Evolutionary conservation across 2,797 vertebrate species (phyloP), one percentile per base, ranked within the genome.

Genomic region (Xiphorhynchus erythropygius): DNA sequence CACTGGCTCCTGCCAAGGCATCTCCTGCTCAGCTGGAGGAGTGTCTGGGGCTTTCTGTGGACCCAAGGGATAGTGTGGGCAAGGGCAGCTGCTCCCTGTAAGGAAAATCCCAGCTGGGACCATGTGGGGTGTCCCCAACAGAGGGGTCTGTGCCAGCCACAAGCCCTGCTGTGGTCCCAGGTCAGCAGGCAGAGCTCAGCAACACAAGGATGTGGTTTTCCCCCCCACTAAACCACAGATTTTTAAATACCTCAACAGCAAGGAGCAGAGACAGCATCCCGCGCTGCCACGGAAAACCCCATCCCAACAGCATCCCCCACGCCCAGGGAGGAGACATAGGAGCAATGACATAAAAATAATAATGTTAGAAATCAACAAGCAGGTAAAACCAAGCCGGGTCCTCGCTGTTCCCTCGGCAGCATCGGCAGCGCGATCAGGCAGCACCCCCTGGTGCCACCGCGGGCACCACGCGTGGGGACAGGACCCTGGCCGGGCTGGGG

Each of bases 361-460:
- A 15, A 24, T 0, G 16, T 24, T 11, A 18, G 18, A 41, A 15
- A 35, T 6, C 33, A 37, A 28, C 18, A 0, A 22, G 8, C 32
- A 22, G 67, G 56, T 76, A 56, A 59, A 93, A 23, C 17, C 6
- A n/a, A 94, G 94, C 30, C 79, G 47, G 39, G 56, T 55, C 32
- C 32, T 2, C 5, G 16, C 79, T 17, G 28, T 71, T 70, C 25
- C 1, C 46, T 10, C 68, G 11, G 19, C 28, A 46, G 21, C 11
- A 18, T 11, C 21, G 11, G 46, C 89, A 32, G 52, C 49, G 75
- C 39, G 95, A 21, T 65, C 86, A 85, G 82, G 96, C 94, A 97
- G 97, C 96, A 92, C 97, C 98, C 97, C 97, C 98, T 98, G 97
- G 96, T 97, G 98, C 96, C 93, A 52, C 71, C 11, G 50, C 42